Conservation (phyloP, 2,888 invertebrate species). For the Melanostoma mellinum region DNA sequence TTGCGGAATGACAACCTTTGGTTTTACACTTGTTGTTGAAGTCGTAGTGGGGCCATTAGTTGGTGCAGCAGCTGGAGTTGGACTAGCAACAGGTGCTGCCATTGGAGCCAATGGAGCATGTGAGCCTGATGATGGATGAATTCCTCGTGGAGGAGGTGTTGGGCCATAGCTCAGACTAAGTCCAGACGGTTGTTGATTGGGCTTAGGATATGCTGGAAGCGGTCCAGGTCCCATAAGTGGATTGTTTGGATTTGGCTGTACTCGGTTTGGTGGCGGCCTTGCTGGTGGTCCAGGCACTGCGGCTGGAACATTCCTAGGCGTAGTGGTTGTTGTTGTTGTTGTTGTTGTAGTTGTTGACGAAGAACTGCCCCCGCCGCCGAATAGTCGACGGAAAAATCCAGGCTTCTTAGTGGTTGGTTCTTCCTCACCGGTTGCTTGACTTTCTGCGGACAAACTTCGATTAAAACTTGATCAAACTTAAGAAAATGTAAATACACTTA, state of each 20-base stretch:
- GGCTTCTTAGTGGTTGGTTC: constrained; percentile 65
- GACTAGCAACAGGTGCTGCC: constrained; percentile 64
- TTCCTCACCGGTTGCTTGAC: constrained; percentile 40
- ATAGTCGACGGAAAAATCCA: constrained; percentile 60
- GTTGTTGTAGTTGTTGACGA: constrained; percentile 40
- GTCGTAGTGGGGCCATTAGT: constrained; percentile 69
- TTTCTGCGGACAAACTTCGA: constrained; percentile 25
- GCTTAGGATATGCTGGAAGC: constrained; percentile 72
- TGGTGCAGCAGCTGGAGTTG: constrained; percentile 40
- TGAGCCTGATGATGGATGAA: constrained; percentile 55
- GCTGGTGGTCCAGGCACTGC: constrained; percentile 11
- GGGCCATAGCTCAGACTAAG: constrained; percentile 78
- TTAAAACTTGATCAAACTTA: background rate
- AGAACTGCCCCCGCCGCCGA: constrained; percentile 51
- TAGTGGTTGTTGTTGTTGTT: constrained; percentile 44
- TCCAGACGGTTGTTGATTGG: constrained; percentile 78
- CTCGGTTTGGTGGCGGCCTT: constrained; percentile 7
- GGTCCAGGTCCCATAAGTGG: constrained; percentile 40
- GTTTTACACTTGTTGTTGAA: constrained; percentile 74
- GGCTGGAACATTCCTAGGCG: constrained; percentile 30
- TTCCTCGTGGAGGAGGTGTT: constrained; percentile 42
- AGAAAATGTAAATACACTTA: constrained; percentile 14
- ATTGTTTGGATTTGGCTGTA: constrained; percentile 29
- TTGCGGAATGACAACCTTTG: constrained; percentile 48
- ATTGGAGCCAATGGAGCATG: constrained; percentile 75